Conservation (phyloP, 2,113 vertebrate species). For the Rhinogobius similis region DNA sequence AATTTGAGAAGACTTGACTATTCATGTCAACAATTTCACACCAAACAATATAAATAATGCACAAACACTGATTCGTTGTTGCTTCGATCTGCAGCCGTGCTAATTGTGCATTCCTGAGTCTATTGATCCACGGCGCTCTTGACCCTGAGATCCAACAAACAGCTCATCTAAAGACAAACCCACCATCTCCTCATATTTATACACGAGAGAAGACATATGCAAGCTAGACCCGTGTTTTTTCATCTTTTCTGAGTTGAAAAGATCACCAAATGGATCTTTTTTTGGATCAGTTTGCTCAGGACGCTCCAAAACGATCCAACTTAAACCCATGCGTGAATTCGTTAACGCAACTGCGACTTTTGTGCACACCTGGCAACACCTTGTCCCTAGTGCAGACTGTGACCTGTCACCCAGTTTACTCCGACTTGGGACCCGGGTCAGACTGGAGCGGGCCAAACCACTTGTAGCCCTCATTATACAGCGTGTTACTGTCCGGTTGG, state of each 20-base stretch:
- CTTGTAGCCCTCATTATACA: constrained; percentile 26
- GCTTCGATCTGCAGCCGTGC: background rate
- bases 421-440: background rate
- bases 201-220: no score
- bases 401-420: background rate
- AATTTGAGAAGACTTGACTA: no score
- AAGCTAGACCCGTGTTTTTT: background rate
- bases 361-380: no score
- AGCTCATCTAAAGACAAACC: background rate
- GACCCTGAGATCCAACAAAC: background rate
- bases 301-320: no score
- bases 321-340: no score
- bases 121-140: background rate
- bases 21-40: background rate
- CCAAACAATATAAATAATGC: background rate
- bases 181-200: constrained; percentile 4
- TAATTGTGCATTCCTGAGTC: background rate
- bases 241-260: no score
- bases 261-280: no score
- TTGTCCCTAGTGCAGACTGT: no score
- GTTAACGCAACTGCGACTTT: no score
- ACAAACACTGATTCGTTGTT: background rate
- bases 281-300: no score
- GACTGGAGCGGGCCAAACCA: background rate
- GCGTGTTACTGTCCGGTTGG: constrained; percentile 18